Conservation (phyloP, 2,113 vertebrate genomes). For the Anolis carolinensis region DNA sequence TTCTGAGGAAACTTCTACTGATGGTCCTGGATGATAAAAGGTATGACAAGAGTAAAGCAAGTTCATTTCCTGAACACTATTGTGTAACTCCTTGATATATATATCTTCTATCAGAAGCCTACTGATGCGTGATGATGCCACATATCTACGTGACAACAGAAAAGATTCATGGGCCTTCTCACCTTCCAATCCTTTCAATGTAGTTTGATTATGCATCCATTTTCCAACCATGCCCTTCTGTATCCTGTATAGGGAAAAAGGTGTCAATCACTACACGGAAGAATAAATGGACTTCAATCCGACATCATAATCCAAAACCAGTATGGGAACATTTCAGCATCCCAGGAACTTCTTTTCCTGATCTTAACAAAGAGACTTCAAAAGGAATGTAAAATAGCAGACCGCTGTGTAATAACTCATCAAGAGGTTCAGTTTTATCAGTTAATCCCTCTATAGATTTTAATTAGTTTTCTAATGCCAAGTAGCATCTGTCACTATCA, state of each 20-base stretch:
- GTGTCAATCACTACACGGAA: not conserved
- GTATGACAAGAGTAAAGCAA: not conserved
- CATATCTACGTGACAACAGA: not conserved
- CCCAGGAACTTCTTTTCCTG: not conserved
- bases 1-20: not conserved
- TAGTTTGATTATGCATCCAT: not conserved
- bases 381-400: not conserved
- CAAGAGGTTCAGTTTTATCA: not conserved
- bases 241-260: not conserved
- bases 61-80: not conserved
- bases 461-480: not conserved
- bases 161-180: not conserved
- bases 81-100: not conserved
- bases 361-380: not conserved
- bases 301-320: not conserved
- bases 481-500: not conserved
- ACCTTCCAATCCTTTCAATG: not conserved
- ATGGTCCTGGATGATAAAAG: not conserved
- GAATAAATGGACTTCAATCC: not conserved
- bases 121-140: not conserved
- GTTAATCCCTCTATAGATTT: not conserved
- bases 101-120: not conserved
- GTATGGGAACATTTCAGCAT: not conserved
- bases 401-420: not conserved
- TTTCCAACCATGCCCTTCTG: not conserved